Conservation (phyloP, 2,113 vertebrate genomes). For the Nibea albiflora region DNA sequence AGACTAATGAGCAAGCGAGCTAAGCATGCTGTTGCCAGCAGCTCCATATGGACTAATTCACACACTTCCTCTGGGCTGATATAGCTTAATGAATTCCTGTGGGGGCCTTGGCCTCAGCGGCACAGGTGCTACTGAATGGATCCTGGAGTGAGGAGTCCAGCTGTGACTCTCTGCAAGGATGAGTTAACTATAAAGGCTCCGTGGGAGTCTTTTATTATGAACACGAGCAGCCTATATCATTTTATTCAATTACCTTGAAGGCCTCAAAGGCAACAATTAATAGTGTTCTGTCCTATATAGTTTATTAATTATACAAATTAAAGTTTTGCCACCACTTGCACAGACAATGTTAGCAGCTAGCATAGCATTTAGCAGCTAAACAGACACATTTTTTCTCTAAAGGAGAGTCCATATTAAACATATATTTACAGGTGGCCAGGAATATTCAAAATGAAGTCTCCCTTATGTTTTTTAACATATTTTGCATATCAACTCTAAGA, state of each 20-base stretch:
- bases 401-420: too few species aligned
- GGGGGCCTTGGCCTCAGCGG: slow-evolving; percentile 2
- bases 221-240: neutral
- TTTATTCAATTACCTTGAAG: neutral
- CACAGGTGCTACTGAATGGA: slow-evolving; percentile 19
- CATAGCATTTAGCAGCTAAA: neutral
- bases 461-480: neutral
- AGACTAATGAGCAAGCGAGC: slow-evolving; percentile 33
- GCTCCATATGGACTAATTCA: slow-evolving; percentile 16
- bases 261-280: neutral
- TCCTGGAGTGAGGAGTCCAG: neutral
- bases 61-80: slow-evolving; percentile 25
- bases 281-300: neutral
- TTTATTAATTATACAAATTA: neutral
- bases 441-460: too few species aligned
- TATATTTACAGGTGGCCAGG: too few species aligned
- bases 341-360: too few species aligned
- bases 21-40: slow-evolving; percentile 11
- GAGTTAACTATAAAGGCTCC: neutral
- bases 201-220: neutral
- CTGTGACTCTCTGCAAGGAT: neutral
- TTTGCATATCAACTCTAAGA: neutral
- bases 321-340: too few species aligned
- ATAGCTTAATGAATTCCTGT: slow-evolving; percentile 38
- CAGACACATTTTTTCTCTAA: too few species aligned